These are phyloP conservation scores for Lacerta bilineata DNA, from an alignment of 2,797 vertebrate genomes.

Conservation along the genomic window DNA sequence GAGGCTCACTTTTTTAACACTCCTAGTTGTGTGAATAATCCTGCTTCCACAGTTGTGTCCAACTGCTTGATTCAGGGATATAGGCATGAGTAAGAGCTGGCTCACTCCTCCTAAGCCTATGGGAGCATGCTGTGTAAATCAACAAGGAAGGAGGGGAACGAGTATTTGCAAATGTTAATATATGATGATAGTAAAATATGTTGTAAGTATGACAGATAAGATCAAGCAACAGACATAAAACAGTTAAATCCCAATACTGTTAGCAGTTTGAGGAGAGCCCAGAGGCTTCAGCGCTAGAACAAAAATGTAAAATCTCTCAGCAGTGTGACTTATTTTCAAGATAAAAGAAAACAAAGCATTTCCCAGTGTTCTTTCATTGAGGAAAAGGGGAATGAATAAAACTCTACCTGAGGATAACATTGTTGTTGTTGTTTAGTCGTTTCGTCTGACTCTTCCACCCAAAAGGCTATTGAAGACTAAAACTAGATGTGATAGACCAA, in stretches of 20 bases:
- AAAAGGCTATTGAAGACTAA: background rate
- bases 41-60: background rate
- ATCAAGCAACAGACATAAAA: slow-evolving; percentile 8
- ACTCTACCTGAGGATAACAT: background rate
- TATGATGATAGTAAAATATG: background rate
- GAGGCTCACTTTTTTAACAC: background rate
- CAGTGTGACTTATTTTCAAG: background rate
- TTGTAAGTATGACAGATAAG: slow-evolving; percentile 23
- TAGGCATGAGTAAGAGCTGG: fast-evolving
- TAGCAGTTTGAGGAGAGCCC: background rate
- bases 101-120: background rate
- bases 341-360: background rate
- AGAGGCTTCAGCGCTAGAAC: background rate
- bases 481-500: background rate
- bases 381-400: background rate
- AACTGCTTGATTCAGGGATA: fast-evolving
- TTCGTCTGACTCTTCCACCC: background rate
- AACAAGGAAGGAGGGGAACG: background rate
- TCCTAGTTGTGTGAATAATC: background rate
- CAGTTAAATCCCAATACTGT: background rate
- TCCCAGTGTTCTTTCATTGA: background rate
- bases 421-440: too few species aligned
- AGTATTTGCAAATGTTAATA: fast-evolving
- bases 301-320: background rate
- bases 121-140: background rate